phyloP scores from a whole-genome alignment of 1,140 invertebrate genomes.

The Drosophila ambigua region DNA sequence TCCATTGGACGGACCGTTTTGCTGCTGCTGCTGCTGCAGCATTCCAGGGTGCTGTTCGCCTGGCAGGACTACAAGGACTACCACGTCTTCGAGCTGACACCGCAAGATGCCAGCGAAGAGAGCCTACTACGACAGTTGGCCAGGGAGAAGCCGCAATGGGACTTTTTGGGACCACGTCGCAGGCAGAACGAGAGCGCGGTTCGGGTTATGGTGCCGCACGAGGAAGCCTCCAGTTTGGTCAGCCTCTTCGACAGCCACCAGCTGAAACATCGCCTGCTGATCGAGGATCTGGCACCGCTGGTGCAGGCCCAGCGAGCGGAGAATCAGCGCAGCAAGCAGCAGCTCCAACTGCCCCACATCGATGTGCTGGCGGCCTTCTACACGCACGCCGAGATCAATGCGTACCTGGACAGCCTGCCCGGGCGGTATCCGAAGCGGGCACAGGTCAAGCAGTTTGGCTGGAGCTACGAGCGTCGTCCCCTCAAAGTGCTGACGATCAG shows the following conservation, averaged over 20 bases:
- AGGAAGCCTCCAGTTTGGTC: slow-evolving; percentile 52
- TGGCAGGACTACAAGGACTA: slow-evolving; percentile 73
- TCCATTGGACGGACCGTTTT: background rate
- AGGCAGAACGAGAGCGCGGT: slow-evolving; percentile 21
- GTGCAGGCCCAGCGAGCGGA: slow-evolving; percentile 50
- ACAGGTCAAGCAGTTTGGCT: slow-evolving; percentile 83
- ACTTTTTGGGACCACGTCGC: slow-evolving; percentile 29
- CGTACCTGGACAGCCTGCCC: slow-evolving; percentile 85
- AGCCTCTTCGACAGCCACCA: slow-evolving; percentile 28
- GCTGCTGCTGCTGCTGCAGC: slow-evolving; percentile 45
- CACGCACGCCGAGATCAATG: slow-evolving; percentile 84
- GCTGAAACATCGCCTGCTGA: slow-evolving; percentile 65
- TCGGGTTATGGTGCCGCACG: slow-evolving; percentile 78
- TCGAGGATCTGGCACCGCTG: slow-evolving; percentile 67
- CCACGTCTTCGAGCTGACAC: slow-evolving; percentile 51
- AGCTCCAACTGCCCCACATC: slow-evolving; percentile 27
- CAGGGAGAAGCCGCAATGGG: slow-evolving; percentile 34
- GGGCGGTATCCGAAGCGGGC: slow-evolving; percentile 83
- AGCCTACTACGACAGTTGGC: slow-evolving; percentile 22
- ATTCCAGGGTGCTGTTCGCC: slow-evolving; percentile 24
- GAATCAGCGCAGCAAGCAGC: slow-evolving; percentile 36
- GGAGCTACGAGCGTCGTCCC: slow-evolving; percentile 84
- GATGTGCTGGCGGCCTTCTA: slow-evolving; percentile 65
- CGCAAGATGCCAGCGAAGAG: background rate
- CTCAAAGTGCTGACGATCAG: slow-evolving; percentile 85